phyloP scores from a whole-genome alignment of 2,888 invertebrate species.

The Scaptomyza parva region DNA sequence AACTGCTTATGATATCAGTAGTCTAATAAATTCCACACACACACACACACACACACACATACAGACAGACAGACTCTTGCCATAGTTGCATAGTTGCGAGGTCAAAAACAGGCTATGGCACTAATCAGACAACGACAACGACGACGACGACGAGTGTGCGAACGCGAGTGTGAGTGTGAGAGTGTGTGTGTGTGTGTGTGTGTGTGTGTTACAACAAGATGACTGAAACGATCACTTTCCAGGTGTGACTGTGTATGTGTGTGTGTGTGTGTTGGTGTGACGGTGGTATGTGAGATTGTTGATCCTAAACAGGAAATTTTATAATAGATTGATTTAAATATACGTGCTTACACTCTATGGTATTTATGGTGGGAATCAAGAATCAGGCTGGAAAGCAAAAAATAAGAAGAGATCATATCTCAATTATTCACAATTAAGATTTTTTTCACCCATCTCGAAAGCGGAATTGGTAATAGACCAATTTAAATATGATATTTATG shows the following conservation, averaged over 20 bases:
- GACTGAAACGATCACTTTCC: conserved; percentile 42
- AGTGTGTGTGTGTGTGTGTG: background rate
- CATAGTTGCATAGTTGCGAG: too few species aligned
- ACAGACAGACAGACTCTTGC: too few species aligned
- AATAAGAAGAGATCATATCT: conserved; percentile 33
- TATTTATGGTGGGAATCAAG: conserved; percentile 54
- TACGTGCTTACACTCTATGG: conserved; percentile 31
- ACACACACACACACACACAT: conserved; percentile 25
- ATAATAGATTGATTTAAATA: conserved; percentile 55
- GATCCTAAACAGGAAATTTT: conserved; percentile 63
- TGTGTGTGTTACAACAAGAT: conserved; percentile 27
- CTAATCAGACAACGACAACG: conserved; percentile 45
- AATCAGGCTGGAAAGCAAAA: conserved; percentile 6
- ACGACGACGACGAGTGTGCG: too few species aligned
- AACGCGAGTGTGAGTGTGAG: too few species aligned
- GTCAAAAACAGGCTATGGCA: conserved; percentile 59
- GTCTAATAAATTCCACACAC: conserved; percentile 61
- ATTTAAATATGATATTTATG: conserved; percentile 18
- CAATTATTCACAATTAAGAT: conserved; percentile 38
- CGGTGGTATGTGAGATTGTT: conserved; percentile 17
- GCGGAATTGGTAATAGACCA: conserved; percentile 25
- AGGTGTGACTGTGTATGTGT: background rate
- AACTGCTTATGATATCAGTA: conserved; percentile 47
- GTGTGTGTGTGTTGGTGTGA: background rate
- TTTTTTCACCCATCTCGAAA: conserved; percentile 17